Evolutionary conservation across 2,888 invertebrate species (phyloP).

Genomic region (Bellardia pandia): DNA sequence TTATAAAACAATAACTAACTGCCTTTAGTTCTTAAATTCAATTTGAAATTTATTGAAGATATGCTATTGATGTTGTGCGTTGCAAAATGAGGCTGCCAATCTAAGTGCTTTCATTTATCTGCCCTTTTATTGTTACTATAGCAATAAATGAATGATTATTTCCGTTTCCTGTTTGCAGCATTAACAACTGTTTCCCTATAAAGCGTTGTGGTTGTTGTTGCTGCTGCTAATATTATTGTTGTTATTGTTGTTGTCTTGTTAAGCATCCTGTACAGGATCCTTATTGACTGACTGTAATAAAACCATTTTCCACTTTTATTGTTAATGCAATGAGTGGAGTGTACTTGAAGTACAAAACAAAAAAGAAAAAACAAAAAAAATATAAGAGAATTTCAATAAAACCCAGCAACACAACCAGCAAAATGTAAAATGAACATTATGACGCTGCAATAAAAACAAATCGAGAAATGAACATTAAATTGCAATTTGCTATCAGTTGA

Average conservation of each 20-base stretch:
- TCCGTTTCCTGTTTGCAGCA: slow-evolving; percentile 59
- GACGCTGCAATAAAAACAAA: slow-evolving; percentile 1
- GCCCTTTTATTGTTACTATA: slow-evolving; percentile 41
- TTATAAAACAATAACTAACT: slow-evolving; percentile 4
- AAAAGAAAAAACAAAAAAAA: background rate
- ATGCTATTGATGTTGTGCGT: no score
- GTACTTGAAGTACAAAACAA: slow-evolving; percentile 21
- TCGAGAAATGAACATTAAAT: slow-evolving; percentile 40
- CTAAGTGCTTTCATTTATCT: slow-evolving; percentile 52
- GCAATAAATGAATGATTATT: slow-evolving; percentile 64
- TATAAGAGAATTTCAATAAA: slow-evolving; percentile 15
- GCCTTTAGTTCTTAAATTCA: background rate
- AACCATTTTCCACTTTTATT: slow-evolving; percentile 63
- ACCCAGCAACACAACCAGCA: slow-evolving; percentile 6
- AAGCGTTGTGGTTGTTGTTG: slow-evolving; percentile 20
- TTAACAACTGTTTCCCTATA: slow-evolving; percentile 54
- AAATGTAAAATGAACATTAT: background rate
- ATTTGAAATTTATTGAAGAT: no score
- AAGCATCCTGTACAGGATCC: slow-evolving; percentile 55
- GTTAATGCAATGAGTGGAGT: slow-evolving; percentile 46
- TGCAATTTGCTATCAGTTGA: slow-evolving; percentile 58
- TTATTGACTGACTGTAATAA: slow-evolving; percentile 61
- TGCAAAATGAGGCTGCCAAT: background rate
- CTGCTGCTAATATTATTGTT: background rate
- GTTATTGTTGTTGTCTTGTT: slow-evolving; percentile 35